Percentiles rank a stretch among this genome's conserved stretches.
Evolutionary conservation across 53 echinoderm and acorn worm genomes (phyloP).

Genomic region (Temnopleurus reevesii): DNA sequence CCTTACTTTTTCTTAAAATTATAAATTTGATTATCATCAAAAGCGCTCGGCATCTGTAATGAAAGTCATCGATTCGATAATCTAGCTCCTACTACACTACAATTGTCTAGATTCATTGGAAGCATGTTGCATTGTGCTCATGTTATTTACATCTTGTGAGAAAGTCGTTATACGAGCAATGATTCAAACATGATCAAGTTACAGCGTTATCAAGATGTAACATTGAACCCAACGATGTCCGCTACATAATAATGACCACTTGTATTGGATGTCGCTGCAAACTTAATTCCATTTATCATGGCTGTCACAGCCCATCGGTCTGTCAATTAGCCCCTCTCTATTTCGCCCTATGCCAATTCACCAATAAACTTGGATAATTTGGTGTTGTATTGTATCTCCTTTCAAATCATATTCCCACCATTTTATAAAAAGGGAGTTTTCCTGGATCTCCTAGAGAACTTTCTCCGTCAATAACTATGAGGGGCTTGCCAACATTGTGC

Average conservation of each 20-base stretch:
- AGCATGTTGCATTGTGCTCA: too few relatives aligned
- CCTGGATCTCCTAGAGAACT: background rate
- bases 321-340: background rate
- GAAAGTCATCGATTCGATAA: too few relatives aligned
- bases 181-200: background rate
- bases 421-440: too few relatives aligned
- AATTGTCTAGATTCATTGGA: too few relatives aligned
- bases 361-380: too few relatives aligned
- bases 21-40: too few relatives aligned
- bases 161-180: background rate
- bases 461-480: background rate
- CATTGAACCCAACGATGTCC: background rate
- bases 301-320: background rate
- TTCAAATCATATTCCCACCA: too few relatives aligned
- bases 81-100: too few relatives aligned
- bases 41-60: too few relatives aligned
- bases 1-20: too few relatives aligned
- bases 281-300: background rate
- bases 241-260: background rate
- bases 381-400: background rate
- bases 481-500: too few relatives aligned
- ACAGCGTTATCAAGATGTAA: background rate
- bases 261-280: background rate
- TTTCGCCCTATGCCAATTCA: background rate
- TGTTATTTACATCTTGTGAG: too few relatives aligned